These are phyloP conservation scores for Flexamia atlantica DNA, from an alignment of 2,888 invertebrate species.

Conservation along the genomic window DNA sequence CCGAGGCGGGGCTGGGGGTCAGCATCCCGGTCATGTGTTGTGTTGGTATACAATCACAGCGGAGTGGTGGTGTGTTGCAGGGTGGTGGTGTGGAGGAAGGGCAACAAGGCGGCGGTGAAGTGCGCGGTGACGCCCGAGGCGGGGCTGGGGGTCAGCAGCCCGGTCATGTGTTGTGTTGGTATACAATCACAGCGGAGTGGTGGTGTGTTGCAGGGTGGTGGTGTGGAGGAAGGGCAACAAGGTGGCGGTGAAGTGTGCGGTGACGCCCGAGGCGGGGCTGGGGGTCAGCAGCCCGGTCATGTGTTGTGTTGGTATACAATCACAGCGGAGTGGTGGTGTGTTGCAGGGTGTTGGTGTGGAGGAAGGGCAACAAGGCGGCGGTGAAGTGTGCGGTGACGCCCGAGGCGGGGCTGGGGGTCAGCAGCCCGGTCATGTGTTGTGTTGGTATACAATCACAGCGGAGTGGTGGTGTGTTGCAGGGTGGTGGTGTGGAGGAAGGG, in stretches of 20 bases:
- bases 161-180: constrained; percentile 74
- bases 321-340: constrained; percentile 73
- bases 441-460: constrained; percentile 58
- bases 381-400: constrained; percentile 77
- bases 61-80: constrained; percentile 75
- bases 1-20: constrained; percentile 72
- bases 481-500: constrained; percentile 94
- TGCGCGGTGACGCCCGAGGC: constrained; percentile 80
- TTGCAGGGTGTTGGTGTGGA: constrained; percentile 90
- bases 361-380: constrained; percentile 93
- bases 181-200: constrained; percentile 54
- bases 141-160: constrained; percentile 76
- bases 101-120: constrained; percentile 90
- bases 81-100: constrained; percentile 93
- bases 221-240: constrained; percentile 96
- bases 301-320: constrained; percentile 57
- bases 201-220: constrained; percentile 85
- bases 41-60: constrained; percentile 58
- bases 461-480: constrained; percentile 76
- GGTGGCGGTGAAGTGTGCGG: constrained; percentile 83
- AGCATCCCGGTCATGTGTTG: constrained; percentile 74
- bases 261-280: constrained; percentile 77
- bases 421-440: constrained; percentile 73
- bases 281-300: constrained; percentile 77
- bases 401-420: constrained; percentile 73